Evolutionary conservation across 2,113 vertebrate species (phyloP).

Genomic region (Phylloscopus whistleri): DNA sequence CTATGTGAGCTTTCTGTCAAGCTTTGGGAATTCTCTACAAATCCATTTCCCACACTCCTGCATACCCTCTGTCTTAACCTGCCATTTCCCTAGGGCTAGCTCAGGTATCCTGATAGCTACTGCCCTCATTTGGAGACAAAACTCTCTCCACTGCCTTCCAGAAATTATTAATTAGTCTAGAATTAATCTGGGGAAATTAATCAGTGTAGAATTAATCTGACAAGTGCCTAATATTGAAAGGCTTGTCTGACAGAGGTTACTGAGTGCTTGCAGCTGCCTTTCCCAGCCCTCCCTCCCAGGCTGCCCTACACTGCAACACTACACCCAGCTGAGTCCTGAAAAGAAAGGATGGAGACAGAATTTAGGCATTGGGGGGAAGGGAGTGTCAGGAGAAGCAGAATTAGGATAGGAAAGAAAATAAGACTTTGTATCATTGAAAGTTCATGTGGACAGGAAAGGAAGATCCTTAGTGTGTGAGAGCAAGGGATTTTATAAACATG

Average conservation of each 20-base stretch:
- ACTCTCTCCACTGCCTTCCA: background rate
- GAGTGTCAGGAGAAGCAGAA: background rate
- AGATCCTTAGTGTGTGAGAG: background rate
- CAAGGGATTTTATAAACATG: background rate
- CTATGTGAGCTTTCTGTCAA: background rate
- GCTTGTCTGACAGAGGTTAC: background rate
- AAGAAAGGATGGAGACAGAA: background rate
- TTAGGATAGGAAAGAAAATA: background rate
- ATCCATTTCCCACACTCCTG: background rate
- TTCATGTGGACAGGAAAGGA: background rate
- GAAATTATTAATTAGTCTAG: background rate
- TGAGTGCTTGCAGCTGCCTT: background rate
- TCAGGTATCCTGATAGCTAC: background rate
- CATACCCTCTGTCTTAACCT: background rate
- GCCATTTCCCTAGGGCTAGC: background rate
- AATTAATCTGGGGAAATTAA: background rate
- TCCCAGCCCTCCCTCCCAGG: background rate
- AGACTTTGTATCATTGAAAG: background rate
- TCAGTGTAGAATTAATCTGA: background rate
- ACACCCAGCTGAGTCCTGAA: background rate
- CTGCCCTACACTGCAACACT: background rate
- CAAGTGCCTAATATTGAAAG: background rate
- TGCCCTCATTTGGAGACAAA: background rate
- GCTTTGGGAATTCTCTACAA: background rate
- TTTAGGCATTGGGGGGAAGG: accelerated